Conservation (phyloP, 2,113 vertebrate genomes). For the Callorhinus ursinus region DNA sequence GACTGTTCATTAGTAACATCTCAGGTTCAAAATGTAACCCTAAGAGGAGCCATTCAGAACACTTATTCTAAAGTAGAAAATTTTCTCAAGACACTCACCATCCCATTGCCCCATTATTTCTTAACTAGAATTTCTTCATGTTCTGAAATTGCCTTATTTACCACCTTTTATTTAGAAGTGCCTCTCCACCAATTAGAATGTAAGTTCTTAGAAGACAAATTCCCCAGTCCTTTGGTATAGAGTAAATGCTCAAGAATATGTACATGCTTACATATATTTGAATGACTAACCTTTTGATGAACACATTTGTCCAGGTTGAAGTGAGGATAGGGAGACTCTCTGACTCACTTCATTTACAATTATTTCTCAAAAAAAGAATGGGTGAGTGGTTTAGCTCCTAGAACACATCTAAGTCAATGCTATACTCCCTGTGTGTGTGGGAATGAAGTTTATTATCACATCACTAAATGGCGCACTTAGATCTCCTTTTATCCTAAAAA, state of each 20-base stretch:
- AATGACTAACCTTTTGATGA: not conserved
- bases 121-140: not conserved
- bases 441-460: not conserved
- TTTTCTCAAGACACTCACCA: not conserved
- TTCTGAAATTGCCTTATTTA: not conserved
- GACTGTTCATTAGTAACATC: not conserved
- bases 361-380: not conserved
- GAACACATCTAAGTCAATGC: not conserved
- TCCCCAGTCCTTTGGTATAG: not conserved
- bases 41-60: not conserved
- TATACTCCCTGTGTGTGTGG: not conserved
- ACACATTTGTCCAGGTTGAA: not conserved
- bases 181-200: not conserved
- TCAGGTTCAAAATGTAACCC: not conserved
- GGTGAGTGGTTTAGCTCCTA: not conserved
- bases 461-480: not conserved
- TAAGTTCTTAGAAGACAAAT: not conserved
- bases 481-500: conserved; percentile 21
- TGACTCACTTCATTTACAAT: not conserved
- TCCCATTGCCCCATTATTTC: not conserved
- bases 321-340: not conserved
- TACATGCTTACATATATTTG: not conserved
- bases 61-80: not conserved
- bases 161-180: not conserved
- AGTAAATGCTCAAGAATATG: not conserved